A percentile compares a stretch with the other conserved stretches of the same genome.
Conservation (phyloP, 2,888 invertebrate species). For the Coronaproctus castanopsis region DNA sequence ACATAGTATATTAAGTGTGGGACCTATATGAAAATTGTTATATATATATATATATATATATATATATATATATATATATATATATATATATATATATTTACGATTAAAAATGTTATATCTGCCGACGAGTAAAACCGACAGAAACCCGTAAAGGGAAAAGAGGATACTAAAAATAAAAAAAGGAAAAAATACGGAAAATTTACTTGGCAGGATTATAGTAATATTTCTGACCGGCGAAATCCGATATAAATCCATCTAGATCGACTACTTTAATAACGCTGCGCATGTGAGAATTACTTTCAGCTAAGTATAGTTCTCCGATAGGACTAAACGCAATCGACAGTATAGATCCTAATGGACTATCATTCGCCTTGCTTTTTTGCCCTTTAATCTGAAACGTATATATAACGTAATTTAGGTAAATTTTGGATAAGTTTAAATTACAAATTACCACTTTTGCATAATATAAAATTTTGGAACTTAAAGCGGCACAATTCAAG, state of each 20-base stretch:
- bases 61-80: no score
- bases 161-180: no score
- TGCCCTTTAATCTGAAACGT: slow-evolving; percentile 14
- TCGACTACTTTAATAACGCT: slow-evolving; percentile 69
- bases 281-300: slow-evolving; percentile 68
- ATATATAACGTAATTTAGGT: background rate
- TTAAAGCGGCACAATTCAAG: no score
- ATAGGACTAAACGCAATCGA: slow-evolving; percentile 79
- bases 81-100: no score
- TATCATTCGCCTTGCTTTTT: slow-evolving; percentile 30
- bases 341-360: slow-evolving; percentile 60
- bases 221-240: slow-evolving; percentile 75
- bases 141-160: no score
- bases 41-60: no score
- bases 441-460: background rate
- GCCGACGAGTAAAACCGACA: no score
- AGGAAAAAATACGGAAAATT: background rate
- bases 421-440: background rate
- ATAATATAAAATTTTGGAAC: background rate
- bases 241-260: slow-evolving; percentile 70
- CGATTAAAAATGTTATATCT: no score
- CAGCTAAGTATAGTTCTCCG: slow-evolving; percentile 80
- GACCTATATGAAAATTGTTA: no score
- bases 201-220: slow-evolving; percentile 18
- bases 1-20: no score